Base-by-base conservation (phyloP, 2,113 vertebrate species). In the Mirounga angustirostris region DNA sequence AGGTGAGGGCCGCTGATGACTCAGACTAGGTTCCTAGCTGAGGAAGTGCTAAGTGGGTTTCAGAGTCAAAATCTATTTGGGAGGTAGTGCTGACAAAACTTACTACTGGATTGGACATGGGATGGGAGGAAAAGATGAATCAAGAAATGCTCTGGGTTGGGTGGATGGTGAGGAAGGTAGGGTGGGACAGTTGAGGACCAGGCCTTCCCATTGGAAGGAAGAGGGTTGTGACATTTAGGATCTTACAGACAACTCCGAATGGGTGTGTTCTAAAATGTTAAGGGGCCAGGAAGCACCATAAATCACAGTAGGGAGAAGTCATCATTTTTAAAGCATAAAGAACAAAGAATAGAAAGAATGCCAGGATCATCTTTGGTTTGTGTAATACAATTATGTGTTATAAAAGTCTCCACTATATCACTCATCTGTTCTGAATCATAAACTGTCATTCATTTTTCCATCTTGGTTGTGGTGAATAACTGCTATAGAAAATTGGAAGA, bases 401-500 rank as follows among this genome's bases (percentile, higher is more conserved):
- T 7, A 33, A 0, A 1, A 54, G n/a, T 26, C 11, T 50, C 58
- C 22, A 2, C 71, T 2, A 0, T 50, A 92, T 86, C 56, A 86
- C 65, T 73, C 59, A 24, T 0, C 3, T 84, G 40, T 61, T 76
- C 46, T 46, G 56, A 5, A 4, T 85, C 63, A 85, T 89, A 80
- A 82, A 92, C 0, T 15, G 26, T 86, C 94, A 89, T 28, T 90
- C 21, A 67, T 61, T 65, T 30, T 54, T 46, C 30, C 2, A 40
- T 40, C 2, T 65, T 93, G 58, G 94, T 84, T 89, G 11, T 82
- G 83, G 91, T 61, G 93, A 92, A 84, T n/a, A 84, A 28, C 40
- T 71, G 81, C 21, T 95, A 22, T 0, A n/a, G 61, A 94, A 97
- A 26, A 58, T 79, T 9, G 50, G 76, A 86, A 91, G 98, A 95